These are phyloP conservation scores for Chaetophractus vellerosus DNA, from an alignment of 2,797 vertebrate genomes.

Conservation along the genomic window DNA sequence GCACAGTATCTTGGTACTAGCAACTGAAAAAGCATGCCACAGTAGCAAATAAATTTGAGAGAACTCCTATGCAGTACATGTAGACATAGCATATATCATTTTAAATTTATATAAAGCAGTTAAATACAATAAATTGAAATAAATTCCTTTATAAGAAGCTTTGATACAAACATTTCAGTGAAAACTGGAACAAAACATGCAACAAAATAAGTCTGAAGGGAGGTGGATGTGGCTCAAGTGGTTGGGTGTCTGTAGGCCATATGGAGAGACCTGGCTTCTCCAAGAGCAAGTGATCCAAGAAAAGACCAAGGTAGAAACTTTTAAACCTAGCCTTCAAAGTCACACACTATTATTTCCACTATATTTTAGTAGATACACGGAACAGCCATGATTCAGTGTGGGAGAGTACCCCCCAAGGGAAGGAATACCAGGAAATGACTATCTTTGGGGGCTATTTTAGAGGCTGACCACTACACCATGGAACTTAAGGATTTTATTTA, in stretches of 20 bases:
- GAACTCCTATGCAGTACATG: not conserved
- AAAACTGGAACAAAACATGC: constrained; percentile 32
- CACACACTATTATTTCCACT: not conserved
- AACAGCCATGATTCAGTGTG: not conserved
- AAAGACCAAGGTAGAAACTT: not conserved
- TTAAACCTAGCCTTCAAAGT: not conserved
- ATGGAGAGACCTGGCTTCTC: too few relatives aligned
- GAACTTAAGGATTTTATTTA: constrained; percentile 26
- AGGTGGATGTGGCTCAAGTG: too few relatives aligned
- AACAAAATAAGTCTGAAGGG: constrained; percentile 51
- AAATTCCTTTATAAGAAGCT: constrained; percentile 37
- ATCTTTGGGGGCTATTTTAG: not conserved
- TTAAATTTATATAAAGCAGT: constrained; percentile 35
- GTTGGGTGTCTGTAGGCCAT: too few relatives aligned
- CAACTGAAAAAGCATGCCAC: constrained; percentile 14
- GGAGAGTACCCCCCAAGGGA: not conserved
- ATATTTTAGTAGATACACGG: not conserved
- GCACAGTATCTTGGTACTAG: not conserved
- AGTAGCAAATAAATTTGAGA: constrained; percentile 41
- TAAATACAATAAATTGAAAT: constrained; percentile 56
- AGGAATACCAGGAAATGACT: not conserved
- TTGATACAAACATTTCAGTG: constrained; percentile 42
- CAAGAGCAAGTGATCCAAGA: not conserved
- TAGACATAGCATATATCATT: not conserved
- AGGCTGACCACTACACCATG: not conserved